Base-by-base conservation (phyloP, 1,140 invertebrate genomes). In the Aphelinus certus region DNA sequence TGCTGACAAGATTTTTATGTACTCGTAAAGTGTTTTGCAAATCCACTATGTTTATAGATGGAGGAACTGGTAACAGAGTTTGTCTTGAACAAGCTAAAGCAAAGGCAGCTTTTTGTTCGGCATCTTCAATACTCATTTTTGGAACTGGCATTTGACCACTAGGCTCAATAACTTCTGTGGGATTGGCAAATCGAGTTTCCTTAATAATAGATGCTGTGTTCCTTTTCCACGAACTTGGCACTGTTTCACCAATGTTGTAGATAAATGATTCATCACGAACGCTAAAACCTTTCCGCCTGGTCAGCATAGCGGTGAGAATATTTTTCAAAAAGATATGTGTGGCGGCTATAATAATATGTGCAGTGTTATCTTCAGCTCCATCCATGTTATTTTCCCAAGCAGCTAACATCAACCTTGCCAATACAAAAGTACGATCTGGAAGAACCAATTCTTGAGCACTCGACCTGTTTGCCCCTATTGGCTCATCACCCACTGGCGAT, bases 341-440 rank as follows among this genome's bases (percentile, higher is more conserved):
- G 45, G 94, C 93, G 61, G 91, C 90, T 57, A 94, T 92, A 48
- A 95, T 89, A 7, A 95, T 89, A 74, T 93, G 91, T 1, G 94
- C 93, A 10, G 93, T 93, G 78, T 90, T 91, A 80, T 95, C 93
- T 76, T 94, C 92, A 51, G 94, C 94, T 47, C 92, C 93, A 75
- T 94, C 92, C 49, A 96, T 89, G 4, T 94, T 94, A 60, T 91
- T 90, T 79, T 96, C 95, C 94, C 94, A 96, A 42, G 94, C 93
- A 58, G 93, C 92, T 3, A 96, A 89, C 86, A 95, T 90, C 76
- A 96, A 90, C 73, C 95, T 89, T 0, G 94, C 94, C 71, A 94
- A 89, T 1, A 95, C 91, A 77, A 95, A 90, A 1, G 93, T 93
- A 60, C 91, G 89, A 84, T 95, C 94, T 3, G 94, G 94, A 55